Conservation (phyloP, 2,888 invertebrate genomes). For the Macrophya alboannulata region DNA sequence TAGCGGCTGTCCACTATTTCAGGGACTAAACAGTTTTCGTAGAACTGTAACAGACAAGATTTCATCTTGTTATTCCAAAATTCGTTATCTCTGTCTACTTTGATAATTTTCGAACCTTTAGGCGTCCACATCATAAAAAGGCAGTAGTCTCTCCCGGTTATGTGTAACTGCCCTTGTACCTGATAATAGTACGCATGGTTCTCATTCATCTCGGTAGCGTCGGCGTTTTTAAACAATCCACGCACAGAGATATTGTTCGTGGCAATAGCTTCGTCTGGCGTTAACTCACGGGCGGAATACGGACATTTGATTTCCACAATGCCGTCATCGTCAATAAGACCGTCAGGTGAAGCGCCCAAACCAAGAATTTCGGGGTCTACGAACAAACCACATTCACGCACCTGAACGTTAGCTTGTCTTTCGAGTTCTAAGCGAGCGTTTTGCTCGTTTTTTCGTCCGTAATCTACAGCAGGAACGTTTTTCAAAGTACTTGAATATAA, state of each 20-base stretch:
- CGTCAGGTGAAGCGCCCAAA: constrained; percentile 66
- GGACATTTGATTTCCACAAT: too few relatives aligned
- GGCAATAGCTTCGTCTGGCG: constrained; percentile 56
- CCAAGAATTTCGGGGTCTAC: constrained; percentile 63
- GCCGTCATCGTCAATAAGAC: constrained; percentile 61
- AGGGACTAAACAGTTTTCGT: too few relatives aligned
- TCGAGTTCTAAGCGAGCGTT: constrained; percentile 59
- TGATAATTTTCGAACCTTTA: too few relatives aligned
- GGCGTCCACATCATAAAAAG: constrained; percentile 61
- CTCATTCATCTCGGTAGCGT: constrained; percentile 57
- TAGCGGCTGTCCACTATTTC: constrained; percentile 60
- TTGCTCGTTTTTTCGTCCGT: constrained; percentile 61
- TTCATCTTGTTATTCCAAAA: too few relatives aligned
- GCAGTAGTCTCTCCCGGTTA: constrained; percentile 64
- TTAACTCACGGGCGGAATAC: constrained; percentile 46
- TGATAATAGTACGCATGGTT: constrained; percentile 63
- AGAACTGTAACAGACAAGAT: too few relatives aligned
- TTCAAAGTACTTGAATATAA: constrained; percentile 56
- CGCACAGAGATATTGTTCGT: constrained; percentile 13
- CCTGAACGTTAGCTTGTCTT: constrained; percentile 56
- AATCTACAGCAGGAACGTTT: constrained; percentile 58
- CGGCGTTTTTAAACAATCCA: constrained; percentile 51
- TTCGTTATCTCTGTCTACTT: too few relatives aligned
- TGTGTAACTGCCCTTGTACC: constrained; percentile 62
- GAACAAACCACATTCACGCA: constrained; percentile 65